phyloP scores from a whole-genome alignment of 2,888 invertebrate species.

The Macrosiphum euphorbiae region DNA sequence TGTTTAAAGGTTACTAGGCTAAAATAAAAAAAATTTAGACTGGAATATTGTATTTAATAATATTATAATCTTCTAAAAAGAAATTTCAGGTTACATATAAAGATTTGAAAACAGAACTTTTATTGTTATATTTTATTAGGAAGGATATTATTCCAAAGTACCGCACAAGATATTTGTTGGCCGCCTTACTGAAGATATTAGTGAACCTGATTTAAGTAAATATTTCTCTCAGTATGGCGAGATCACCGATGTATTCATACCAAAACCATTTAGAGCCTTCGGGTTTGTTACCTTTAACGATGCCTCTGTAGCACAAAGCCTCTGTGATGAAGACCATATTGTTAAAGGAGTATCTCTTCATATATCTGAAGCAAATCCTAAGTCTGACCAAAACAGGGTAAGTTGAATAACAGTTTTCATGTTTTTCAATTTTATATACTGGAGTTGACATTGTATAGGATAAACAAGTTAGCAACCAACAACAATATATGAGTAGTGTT shows the following conservation, averaged over 20 bases:
- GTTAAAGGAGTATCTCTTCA: constrained; percentile 79
- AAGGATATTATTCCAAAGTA: constrained; percentile 65
- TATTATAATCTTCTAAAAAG: neutral
- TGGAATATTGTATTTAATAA: neutral
- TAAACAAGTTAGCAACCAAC: constrained; percentile 57
- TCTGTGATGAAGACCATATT: constrained; percentile 66
- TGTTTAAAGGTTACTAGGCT: neutral
- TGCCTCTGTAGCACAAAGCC: constrained; percentile 88
- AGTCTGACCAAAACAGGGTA: constrained; percentile 71
- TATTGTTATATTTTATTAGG: constrained; percentile 59
- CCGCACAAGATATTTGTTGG: constrained; percentile 92
- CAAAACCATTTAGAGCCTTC: constrained; percentile 92
- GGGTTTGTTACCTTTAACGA: constrained; percentile 95
- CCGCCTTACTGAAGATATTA: constrained; percentile 92
- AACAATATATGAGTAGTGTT: constrained; percentile 58
- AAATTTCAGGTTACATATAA: neutral
- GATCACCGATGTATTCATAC: constrained; percentile 96
- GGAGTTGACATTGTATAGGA: constrained; percentile 24
- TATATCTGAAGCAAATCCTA: constrained; percentile 90
- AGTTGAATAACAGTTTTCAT: neutral
- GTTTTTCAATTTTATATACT: neutral
- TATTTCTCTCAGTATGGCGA: constrained; percentile 93
- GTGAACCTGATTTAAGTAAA: constrained; percentile 88
- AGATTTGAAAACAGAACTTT: neutral
- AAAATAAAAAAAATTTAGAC: neutral